These are phyloP conservation scores for Tadarida brasiliensis DNA, from an alignment of 2,797 vertebrate species.

Conservation along the genomic window DNA sequence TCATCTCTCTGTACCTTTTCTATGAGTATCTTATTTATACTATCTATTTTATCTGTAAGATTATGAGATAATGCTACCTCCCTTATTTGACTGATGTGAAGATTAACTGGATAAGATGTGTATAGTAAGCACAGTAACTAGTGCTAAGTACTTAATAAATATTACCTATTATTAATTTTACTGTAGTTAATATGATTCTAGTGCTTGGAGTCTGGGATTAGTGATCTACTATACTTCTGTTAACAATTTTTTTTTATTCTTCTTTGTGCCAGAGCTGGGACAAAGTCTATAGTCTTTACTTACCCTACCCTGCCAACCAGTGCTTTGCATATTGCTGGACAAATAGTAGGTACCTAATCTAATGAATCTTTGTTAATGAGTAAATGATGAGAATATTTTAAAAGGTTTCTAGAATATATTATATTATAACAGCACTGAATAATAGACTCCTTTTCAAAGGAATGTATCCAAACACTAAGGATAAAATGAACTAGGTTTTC, in stretches of 20 bases:
- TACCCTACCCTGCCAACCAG: not conserved
- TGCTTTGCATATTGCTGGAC: not conserved
- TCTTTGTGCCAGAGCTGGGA: slow-evolving; percentile 18
- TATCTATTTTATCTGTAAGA: slow-evolving; percentile 31
- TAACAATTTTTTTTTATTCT: slow-evolving; percentile 30
- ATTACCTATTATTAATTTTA: slow-evolving; percentile 42
- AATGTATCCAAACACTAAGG: not conserved
- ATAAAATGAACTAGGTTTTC: slow-evolving; percentile 19
- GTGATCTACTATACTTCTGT: not conserved
- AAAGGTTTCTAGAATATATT: slow-evolving; percentile 48
- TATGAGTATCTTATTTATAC: not conserved
- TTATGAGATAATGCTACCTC: not conserved
- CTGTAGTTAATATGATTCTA: slow-evolving; percentile 16
- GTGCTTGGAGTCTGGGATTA: not conserved
- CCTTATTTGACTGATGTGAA: not conserved
- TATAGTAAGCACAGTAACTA: slow-evolving; percentile 17
- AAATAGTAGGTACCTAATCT: slow-evolving; percentile 40
- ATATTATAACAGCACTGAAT: slow-evolving; percentile 37
- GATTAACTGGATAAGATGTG: slow-evolving; percentile 16
- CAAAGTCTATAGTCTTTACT: not conserved
- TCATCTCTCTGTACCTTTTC: not conserved
- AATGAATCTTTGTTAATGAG: slow-evolving; percentile 23
- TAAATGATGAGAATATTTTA: slow-evolving; percentile 41
- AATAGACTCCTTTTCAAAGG: slow-evolving; percentile 40
- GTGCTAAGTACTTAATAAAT: not conserved